Percentiles rank a stretch among this genome's conserved stretches.
Conservation (phyloP, 2,113 vertebrate species). For the Malurus alboscapulatus region DNA sequence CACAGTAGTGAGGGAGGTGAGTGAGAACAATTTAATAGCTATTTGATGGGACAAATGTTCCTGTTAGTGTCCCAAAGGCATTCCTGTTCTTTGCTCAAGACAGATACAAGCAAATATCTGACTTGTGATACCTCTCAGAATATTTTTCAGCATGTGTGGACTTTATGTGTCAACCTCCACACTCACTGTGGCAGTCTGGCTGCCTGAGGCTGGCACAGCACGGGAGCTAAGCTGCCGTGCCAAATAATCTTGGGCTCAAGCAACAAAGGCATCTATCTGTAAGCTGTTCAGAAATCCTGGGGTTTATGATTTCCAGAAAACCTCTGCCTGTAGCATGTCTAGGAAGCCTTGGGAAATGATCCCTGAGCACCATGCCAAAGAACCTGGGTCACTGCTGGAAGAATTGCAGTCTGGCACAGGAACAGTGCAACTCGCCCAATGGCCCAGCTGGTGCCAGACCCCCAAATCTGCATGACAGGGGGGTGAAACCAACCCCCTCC, state of each 20-base stretch:
- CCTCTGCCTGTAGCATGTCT: background rate
- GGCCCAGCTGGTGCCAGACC: background rate
- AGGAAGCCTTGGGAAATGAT: background rate
- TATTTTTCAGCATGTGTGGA: background rate
- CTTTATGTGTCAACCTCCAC: background rate
- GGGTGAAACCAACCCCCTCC: background rate
- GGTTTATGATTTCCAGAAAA: conserved; percentile 14
- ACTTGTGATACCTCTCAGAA: background rate
- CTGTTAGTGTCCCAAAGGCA: background rate
- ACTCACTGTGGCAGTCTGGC: background rate
- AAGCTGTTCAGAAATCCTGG: conserved; percentile 8
- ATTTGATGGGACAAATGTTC: conserved; percentile 9
- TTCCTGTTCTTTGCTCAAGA: background rate
- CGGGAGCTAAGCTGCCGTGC: background rate
- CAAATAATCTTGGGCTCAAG: background rate
- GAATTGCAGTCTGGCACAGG: background rate
- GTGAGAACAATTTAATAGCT: background rate
- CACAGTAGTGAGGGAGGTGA: background rate
- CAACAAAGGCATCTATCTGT: background rate
- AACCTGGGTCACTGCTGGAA: background rate
- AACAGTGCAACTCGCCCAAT: background rate
- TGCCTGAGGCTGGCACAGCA: background rate
- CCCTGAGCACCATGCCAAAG: background rate
- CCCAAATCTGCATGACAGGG: background rate
- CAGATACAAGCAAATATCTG: background rate